Percentiles rank a stretch among this genome's conserved stretches.
phyloP scores from a whole-genome alignment of 2,113 vertebrate species.

The Hyla sarda region DNA sequence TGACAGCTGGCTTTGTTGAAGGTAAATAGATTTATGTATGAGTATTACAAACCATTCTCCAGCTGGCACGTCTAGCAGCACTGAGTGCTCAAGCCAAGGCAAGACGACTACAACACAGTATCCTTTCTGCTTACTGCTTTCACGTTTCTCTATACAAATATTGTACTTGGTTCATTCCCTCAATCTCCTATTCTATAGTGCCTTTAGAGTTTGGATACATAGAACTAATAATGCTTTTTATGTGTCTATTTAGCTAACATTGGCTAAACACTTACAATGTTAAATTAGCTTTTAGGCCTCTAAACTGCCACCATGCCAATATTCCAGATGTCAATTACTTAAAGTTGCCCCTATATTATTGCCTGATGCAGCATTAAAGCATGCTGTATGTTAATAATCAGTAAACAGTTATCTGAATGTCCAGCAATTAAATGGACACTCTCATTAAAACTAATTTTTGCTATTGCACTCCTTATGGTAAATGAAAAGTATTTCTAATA shows the following conservation, averaged over 20 bases:
- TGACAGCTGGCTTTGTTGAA: conserved; percentile 56
- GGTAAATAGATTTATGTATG: conserved; percentile 51
- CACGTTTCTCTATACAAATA: not conserved
- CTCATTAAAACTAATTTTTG: too few relatives aligned
- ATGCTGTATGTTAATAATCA: too few relatives aligned
- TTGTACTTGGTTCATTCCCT: not conserved
- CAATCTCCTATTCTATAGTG: not conserved
- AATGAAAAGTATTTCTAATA: too few relatives aligned
- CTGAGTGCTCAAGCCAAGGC: conserved; percentile 17
- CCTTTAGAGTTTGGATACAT: not conserved
- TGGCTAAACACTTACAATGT: too few relatives aligned
- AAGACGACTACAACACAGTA: conserved; percentile 14
- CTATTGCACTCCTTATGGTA: too few relatives aligned
- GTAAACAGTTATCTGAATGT: too few relatives aligned
- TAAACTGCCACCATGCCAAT: too few relatives aligned
- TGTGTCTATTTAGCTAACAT: not conserved
- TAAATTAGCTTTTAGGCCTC: not conserved
- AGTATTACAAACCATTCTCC: conserved; percentile 30
- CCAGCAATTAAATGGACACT: too few relatives aligned
- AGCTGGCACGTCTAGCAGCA: conserved; percentile 46
- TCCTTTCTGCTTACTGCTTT: conserved; percentile 10
- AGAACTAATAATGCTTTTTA: not conserved
- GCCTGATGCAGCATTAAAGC: too few relatives aligned
- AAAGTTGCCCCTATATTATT: too few relatives aligned
- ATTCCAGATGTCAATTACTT: too few relatives aligned